A percentile compares a stretch with the other conserved stretches of the same genome.
Conservation (phyloP, 1,140 invertebrate genomes). For the Trichonephila clavata region DNA sequence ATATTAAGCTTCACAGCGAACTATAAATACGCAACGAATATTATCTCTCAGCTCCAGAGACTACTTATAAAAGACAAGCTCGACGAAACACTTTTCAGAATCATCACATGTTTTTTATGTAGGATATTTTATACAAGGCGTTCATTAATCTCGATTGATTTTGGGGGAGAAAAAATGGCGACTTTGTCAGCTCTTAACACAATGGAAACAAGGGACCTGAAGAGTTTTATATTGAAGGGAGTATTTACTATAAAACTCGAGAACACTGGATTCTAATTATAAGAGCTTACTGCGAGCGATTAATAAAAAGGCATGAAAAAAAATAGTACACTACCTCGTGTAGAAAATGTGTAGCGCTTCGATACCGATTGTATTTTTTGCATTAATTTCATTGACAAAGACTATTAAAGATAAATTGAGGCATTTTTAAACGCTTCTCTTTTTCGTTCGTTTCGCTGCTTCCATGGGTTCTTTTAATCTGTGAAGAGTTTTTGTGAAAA, state of each 20-base stretch:
- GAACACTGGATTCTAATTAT: constrained; percentile 16
- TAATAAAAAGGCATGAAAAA: background rate
- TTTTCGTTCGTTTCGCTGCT: background rate
- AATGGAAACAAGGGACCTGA: background rate
- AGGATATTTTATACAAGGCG: background rate
- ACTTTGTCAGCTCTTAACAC: background rate
- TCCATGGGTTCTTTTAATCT: background rate
- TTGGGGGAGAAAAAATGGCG: background rate
- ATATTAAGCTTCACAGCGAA: constrained; percentile 17
- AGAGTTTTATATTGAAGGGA: background rate
- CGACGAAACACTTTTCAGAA: background rate
- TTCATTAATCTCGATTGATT: constrained; percentile 12
- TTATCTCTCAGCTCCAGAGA: constrained; percentile 31
- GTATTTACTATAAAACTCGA: constrained; percentile 19
- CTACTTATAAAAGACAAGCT: background rate
- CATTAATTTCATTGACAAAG: constrained; percentile 2
- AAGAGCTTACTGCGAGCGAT: background rate
- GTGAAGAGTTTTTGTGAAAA: background rate
- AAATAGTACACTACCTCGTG: background rate
- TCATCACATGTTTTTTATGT: background rate
- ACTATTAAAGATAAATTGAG: constrained; percentile 18
- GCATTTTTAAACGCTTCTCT: background rate
- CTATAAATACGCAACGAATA: constrained; percentile 40
- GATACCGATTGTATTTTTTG: background rate
- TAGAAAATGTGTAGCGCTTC: background rate